phyloP scores from a whole-genome alignment of 2,888 invertebrate genomes.

The Trisateles emortualis region DNA sequence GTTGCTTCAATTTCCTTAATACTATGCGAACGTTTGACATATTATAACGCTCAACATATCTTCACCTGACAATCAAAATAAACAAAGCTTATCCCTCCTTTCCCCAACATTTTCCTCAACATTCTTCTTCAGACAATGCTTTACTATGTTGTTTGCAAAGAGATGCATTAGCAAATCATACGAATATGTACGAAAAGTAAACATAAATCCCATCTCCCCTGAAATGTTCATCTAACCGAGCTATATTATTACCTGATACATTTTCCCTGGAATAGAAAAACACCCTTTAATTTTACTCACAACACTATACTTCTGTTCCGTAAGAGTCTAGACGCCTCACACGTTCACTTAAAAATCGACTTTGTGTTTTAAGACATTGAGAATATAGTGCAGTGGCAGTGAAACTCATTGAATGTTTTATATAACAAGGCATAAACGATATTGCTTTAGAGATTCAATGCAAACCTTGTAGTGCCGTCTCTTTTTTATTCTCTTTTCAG shows the following conservation, averaged over 20 bases:
- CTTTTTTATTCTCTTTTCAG: constrained; percentile 61
- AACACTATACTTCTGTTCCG: constrained; percentile 21
- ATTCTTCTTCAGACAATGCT: constrained; percentile 30
- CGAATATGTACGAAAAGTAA: constrained; percentile 54
- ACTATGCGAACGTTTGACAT: background rate
- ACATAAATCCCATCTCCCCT: constrained; percentile 64
- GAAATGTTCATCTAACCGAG: constrained; percentile 68
- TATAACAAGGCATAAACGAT: constrained; percentile 38
- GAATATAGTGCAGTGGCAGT: background rate
- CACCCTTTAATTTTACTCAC: constrained; percentile 74
- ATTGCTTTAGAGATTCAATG: constrained; percentile 65
- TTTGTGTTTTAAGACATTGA: background rate
- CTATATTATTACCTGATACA: constrained; percentile 76
- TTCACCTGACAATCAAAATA: constrained; percentile 29
- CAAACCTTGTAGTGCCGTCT: constrained; percentile 58
- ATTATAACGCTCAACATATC: background rate
- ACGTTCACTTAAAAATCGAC: background rate
- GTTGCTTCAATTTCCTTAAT: background rate
- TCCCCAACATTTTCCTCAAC: constrained; percentile 7
- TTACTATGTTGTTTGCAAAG: constrained; percentile 50
- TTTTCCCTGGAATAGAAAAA: constrained; percentile 71
- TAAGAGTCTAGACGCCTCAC: constrained; percentile 17
- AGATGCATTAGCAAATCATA: constrained; percentile 58
- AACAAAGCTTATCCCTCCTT: constrained; percentile 19
- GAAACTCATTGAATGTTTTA: constrained; percentile 1